Evolutionary conservation across 2,797 vertebrate species (phyloP).

Genomic region (Chlorospingus semifuscus): DNA sequence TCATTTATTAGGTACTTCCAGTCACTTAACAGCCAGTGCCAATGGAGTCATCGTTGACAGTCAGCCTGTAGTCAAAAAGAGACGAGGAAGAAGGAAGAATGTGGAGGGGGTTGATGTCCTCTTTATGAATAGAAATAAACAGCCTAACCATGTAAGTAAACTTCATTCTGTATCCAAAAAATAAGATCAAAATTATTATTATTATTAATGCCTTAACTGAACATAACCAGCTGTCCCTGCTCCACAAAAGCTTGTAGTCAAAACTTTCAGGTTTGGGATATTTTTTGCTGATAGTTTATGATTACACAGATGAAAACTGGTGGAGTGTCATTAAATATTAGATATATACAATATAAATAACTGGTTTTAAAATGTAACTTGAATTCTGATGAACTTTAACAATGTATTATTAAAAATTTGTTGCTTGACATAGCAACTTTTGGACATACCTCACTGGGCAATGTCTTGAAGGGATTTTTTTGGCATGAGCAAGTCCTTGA

Average conservation of each 20-base stretch:
- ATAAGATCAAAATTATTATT: neutral
- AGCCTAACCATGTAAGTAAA: slow-evolving; percentile 84
- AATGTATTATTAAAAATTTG: neutral
- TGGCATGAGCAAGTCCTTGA: neutral
- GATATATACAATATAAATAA: neutral
- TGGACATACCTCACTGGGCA: neutral
- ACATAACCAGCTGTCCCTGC: neutral
- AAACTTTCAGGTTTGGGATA: neutral
- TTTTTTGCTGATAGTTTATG: neutral
- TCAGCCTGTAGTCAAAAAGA: slow-evolving; percentile 90
- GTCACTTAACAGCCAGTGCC: slow-evolving; percentile 80
- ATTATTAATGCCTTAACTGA: neutral
- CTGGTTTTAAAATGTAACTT: neutral
- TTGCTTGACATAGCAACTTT: neutral
- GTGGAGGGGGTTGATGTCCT: slow-evolving; percentile 94
- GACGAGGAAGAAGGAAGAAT: slow-evolving; percentile 94
- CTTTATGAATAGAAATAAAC: slow-evolving; percentile 87
- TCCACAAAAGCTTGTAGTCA: neutral
- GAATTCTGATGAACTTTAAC: neutral
- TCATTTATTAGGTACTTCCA: slow-evolving; percentile 75
- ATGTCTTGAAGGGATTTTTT: neutral
- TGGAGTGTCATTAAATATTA: neutral
- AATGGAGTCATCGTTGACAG: slow-evolving; percentile 86
- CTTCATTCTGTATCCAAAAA: neutral
- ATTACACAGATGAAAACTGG: neutral